Percentiles rank a stretch among this genome's conserved stretches.
Conservation (phyloP, 2,797 vertebrate genomes). For the Poeciliopsis paucimaculata region DNA sequence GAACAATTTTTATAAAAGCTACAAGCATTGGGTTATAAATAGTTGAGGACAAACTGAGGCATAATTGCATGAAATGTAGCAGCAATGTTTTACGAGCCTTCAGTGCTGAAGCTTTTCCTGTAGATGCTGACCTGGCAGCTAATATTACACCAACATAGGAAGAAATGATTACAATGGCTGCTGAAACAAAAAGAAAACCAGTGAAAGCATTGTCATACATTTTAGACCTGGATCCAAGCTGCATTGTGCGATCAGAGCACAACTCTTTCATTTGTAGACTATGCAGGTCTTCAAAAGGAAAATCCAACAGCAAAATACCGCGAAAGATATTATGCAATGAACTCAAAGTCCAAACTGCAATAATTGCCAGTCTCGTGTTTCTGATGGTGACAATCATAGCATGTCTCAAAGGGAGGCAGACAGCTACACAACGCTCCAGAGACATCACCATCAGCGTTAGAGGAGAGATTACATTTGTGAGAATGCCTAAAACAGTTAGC, state of each 20-base stretch:
- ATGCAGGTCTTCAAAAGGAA: slow-evolving; percentile 14
- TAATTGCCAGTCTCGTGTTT: slow-evolving; percentile 47
- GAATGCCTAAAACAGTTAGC: background rate
- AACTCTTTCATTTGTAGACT: slow-evolving; percentile 17
- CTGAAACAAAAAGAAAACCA: slow-evolving; percentile 29
- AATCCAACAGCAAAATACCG: slow-evolving; percentile 23
- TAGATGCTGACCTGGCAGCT: slow-evolving; percentile 53
- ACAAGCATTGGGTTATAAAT: background rate
- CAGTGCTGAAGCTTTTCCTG: slow-evolving; percentile 23
- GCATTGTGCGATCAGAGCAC: slow-evolving; percentile 21
- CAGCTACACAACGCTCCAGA: slow-evolving; percentile 74
- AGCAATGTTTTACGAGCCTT: slow-evolving; percentile 12
- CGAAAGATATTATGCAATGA: slow-evolving; percentile 25
- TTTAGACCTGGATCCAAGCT: background rate
- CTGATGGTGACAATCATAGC: slow-evolving; percentile 56
- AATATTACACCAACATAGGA: slow-evolving; percentile 45
- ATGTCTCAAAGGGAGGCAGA: slow-evolving; percentile 72
- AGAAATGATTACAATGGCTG: slow-evolving; percentile 3
- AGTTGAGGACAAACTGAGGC: slow-evolving; percentile 2
- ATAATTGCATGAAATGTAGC: background rate
- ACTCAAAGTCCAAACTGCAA: slow-evolving; percentile 54
- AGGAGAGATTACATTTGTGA: slow-evolving; percentile 49
- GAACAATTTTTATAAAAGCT: slow-evolving; percentile 6
- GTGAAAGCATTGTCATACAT: slow-evolving; percentile 8
- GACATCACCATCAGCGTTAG: slow-evolving; percentile 75